phyloP scores from a whole-genome alignment of 2,113 vertebrate species.

The Mobula hypostoma region DNA sequence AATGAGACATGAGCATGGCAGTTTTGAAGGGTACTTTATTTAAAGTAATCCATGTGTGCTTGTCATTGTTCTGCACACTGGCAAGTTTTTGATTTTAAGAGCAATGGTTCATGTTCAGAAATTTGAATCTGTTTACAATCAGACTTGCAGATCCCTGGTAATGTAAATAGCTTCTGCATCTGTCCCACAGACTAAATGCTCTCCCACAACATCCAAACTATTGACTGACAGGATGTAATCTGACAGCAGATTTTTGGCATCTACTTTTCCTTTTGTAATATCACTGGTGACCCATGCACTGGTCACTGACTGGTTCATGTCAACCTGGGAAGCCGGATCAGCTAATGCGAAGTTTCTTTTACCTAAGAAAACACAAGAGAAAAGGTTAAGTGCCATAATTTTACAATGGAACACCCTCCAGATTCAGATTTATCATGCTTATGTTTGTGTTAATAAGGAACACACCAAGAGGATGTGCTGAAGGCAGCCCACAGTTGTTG shows the following conservation, averaged over 20 bases:
- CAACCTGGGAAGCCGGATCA: slow-evolving; percentile 58
- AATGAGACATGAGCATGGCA: not conserved
- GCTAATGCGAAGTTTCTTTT: slow-evolving; percentile 75
- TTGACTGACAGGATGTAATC: slow-evolving; percentile 85
- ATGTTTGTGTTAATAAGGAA: no score
- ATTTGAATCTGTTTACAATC: slow-evolving; percentile 23
- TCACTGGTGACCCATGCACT: slow-evolving; percentile 82
- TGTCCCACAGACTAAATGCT: slow-evolving; percentile 89
- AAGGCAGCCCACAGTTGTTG: no score
- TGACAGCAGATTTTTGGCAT: slow-evolving; percentile 86
- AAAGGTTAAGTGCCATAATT: not conserved
- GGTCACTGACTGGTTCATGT: slow-evolving; percentile 67
- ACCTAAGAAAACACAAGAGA: slow-evolving; percentile 54
- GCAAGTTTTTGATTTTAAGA: not conserved
- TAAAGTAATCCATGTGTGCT: not conserved
- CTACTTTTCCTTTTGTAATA: slow-evolving; percentile 79
- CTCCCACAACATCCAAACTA: slow-evolving; percentile 83
- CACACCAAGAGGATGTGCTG: no score
- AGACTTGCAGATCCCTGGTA: slow-evolving; percentile 69
- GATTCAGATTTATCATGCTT: no score
- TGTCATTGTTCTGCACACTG: not conserved
- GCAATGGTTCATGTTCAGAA: not conserved
- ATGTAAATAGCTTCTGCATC: slow-evolving; percentile 90
- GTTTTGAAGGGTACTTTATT: not conserved
- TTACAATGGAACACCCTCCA: no score